phyloP scores from a whole-genome alignment of 2,797 vertebrate genomes.

The Erethizon dorsatum region DNA sequence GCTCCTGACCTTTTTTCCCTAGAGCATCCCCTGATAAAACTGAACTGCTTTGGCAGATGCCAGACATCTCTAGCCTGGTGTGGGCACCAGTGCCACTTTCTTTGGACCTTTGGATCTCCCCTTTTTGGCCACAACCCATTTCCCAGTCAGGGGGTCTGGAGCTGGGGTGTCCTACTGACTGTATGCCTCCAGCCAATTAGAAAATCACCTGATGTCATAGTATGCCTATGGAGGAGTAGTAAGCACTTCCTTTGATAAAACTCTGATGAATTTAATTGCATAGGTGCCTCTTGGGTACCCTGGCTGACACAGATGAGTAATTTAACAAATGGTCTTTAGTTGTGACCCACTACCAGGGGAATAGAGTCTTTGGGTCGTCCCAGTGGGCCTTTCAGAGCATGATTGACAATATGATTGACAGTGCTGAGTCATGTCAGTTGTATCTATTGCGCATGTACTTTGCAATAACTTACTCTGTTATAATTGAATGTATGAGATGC shows the following conservation, averaged over 20 bases:
- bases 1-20: not conserved
- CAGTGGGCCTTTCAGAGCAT: no score
- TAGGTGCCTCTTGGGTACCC: not conserved
- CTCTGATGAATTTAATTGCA: not conserved
- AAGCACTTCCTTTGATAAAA: not conserved
- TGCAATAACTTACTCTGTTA: no score
- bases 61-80: not conserved
- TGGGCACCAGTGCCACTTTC: not conserved
- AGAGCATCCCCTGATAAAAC: not conserved
- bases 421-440: no score
- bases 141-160: not conserved
- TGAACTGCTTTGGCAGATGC: not conserved
- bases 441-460: no score
- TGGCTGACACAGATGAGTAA: not conserved
- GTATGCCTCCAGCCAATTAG: not conserved
- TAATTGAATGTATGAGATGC: no score
- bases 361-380: not conserved
- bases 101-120: not conserved
- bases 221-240: not conserved
- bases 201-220: not conserved
- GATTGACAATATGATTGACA: no score
- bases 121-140: not conserved
- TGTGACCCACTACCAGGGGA: not conserved
- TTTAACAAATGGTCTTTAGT: not conserved
- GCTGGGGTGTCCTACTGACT: not conserved